Base-by-base conservation (phyloP, 1,140 invertebrate species). In the Drosophila triauraria region DNA sequence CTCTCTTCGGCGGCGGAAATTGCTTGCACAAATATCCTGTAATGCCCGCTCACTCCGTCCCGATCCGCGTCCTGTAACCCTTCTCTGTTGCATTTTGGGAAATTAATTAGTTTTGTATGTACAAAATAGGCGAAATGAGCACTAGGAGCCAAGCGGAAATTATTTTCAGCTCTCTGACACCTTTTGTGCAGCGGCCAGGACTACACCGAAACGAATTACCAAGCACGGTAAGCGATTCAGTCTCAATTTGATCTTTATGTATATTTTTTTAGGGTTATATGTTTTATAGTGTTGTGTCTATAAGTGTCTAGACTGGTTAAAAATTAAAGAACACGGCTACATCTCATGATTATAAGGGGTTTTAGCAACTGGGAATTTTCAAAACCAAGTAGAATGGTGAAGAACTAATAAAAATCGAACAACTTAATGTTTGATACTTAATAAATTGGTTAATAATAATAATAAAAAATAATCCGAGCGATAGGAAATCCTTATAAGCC, bases 21-120 rank as follows among this genome's bases (percentile, higher is more conserved):
- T 84, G 83, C 85, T 82, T 90, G 85, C 85, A 90, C 85, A 90
- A 90, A 90, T 90, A 90, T 90, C 85, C 85, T 90, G 85, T 84
- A 4, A 3, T 10, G 27, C 17, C n/a, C 17, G 30, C 48, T 15
- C 25, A 10, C 6, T 10, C 9, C 1, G 10, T 27, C 25, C 47
- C 32, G 7, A 23, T 15, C 13, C 51, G 32, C 27, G n/a, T 20
- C 17, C 46, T 32, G 58, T 35, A 56, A 42, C 63, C 38, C 20
- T 43, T 67, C 60, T 62, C 51, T 54, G 80, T 68, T 88, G 85
- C 83, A 88, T 70, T 87, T 87, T 48, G 62, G 62, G 80, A 90
- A 71, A 88, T 90, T 88, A 90, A 87, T 87, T 88, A 90, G 81
- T 88, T 88, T 84, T 81, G 84, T 69, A 78, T 78, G 54, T 60